These are phyloP conservation scores for Scomberomorus guttatus DNA, from an alignment of 2,797 vertebrate species.

Conservation along the genomic window DNA sequence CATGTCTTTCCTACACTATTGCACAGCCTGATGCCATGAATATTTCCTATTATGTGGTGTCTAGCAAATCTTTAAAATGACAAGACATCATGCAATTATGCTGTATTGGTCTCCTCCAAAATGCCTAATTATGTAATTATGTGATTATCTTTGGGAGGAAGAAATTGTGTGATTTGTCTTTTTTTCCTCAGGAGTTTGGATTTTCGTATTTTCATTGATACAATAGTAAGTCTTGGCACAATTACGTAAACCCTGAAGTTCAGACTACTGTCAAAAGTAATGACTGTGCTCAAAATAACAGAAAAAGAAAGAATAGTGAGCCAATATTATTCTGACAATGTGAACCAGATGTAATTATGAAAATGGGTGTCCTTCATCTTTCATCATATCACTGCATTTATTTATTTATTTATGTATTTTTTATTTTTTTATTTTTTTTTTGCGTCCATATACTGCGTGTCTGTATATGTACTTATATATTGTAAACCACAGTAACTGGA, in stretches of 20 bases:
- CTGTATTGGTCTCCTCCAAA: constrained; percentile 21
- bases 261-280: constrained; percentile 58
- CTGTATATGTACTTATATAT: constrained; percentile 4
- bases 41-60: constrained; percentile 34
- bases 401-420: too few species aligned
- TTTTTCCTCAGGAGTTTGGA: constrained; percentile 10
- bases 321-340: constrained; percentile 46
- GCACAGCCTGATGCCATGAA: constrained; percentile 3
- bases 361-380: constrained; percentile 53
- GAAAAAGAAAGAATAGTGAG: constrained; percentile 11
- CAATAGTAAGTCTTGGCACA: constrained; percentile 25
- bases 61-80: constrained; percentile 45
- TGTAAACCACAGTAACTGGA: constrained; percentile 20
- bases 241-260: constrained; percentile 49
- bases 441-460: constrained; percentile 14
- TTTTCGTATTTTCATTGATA: constrained; percentile 39
- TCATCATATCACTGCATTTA: constrained; percentile 18
- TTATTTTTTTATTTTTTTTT: constrained; percentile 3
- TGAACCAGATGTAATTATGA: constrained; percentile 54
- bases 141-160: constrained; percentile 35
- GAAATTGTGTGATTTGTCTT: constrained; percentile 20
- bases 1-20: not conserved
- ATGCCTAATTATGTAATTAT: constrained; percentile 48
- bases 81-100: constrained; percentile 40
- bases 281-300: constrained; percentile 43